Conservation (phyloP, 2,113 vertebrate species). For the Hirundichthys speculiger region DNA sequence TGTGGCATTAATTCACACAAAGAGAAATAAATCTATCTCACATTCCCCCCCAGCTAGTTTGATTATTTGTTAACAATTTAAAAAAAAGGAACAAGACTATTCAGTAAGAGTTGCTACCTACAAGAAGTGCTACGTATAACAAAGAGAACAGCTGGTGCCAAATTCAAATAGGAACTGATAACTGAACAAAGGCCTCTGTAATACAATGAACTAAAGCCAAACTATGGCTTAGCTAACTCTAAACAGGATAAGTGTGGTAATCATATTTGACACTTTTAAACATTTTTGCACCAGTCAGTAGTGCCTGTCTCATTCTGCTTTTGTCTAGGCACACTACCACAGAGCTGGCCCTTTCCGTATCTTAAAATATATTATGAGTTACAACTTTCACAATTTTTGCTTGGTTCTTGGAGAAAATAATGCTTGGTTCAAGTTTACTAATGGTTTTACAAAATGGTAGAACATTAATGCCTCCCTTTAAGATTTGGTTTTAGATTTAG, state of each 20-base stretch:
- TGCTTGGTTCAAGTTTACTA: constrained; percentile 4
- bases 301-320: not conserved
- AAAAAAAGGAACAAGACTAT: too few relatives aligned
- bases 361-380: not conserved
- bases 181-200: constrained; percentile 31
- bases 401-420: constrained; percentile 8
- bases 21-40: constrained; percentile 9
- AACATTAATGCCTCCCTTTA: not conserved
- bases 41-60: not conserved
- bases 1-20: constrained; percentile 4
- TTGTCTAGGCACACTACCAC: not conserved
- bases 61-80: constrained; percentile 5
- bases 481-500: constrained; percentile 32
- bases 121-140: too few relatives aligned
- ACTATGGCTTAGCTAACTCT: constrained; percentile 18
- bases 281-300: constrained; percentile 18
- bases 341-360: not conserved
- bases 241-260: constrained; percentile 22
- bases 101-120: too few relatives aligned
- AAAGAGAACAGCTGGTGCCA: constrained; percentile 21
- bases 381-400: not conserved
- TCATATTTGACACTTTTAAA: constrained; percentile 20
- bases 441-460: constrained; percentile 17
- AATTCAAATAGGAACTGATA: constrained; percentile 25
- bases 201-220: constrained; percentile 19